Evolutionary conservation across 1,140 invertebrate genomes (phyloP).

Genomic region (Lordiphosa collinella): DNA sequence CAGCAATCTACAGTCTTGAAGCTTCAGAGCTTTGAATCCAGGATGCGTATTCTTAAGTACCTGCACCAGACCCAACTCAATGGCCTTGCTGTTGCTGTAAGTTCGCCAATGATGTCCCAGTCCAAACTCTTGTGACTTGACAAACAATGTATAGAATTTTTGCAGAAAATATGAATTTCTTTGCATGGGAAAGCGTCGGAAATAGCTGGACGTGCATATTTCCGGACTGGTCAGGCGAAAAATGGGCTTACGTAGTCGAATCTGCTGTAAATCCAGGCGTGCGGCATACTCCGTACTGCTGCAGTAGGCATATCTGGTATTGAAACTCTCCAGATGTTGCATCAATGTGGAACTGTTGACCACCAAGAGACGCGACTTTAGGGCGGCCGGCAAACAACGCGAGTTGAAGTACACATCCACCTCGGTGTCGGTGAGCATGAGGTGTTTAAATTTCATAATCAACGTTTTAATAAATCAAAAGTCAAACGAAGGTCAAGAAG

Average conservation of each 20-base stretch:
- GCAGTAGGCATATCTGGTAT: slow-evolving; percentile 51
- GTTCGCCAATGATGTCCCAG: slow-evolving; percentile 1
- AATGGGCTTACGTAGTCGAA: not conserved
- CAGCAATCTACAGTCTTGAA: slow-evolving; percentile 1
- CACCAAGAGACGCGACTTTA: slow-evolving; percentile 31
- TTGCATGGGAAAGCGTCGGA: slow-evolving; percentile 27
- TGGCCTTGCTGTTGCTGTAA: not conserved
- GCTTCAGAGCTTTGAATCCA: not conserved
- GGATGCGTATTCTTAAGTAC: not conserved
- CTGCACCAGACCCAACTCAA: not conserved
- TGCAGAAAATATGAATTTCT: slow-evolving; percentile 27
- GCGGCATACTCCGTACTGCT: slow-evolving; percentile 9
- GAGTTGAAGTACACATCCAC: slow-evolving; percentile 41
- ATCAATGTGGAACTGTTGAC: slow-evolving; percentile 25
- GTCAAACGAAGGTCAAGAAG: no score
- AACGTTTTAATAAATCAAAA: no score
- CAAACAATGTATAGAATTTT: slow-evolving; percentile 2
- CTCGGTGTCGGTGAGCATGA: slow-evolving; percentile 39
- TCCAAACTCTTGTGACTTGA: slow-evolving; percentile 1
- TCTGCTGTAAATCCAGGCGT: slow-evolving; percentile 19
- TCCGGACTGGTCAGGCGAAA: slow-evolving; percentile 7
- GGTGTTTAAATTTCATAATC: no score
- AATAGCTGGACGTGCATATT: slow-evolving; percentile 25
- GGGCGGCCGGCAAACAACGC: slow-evolving; percentile 7
- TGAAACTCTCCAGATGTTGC: slow-evolving; percentile 30